Conservation (phyloP, 2,113 vertebrate species). For the Chaetorhynchus papuensis region DNA sequence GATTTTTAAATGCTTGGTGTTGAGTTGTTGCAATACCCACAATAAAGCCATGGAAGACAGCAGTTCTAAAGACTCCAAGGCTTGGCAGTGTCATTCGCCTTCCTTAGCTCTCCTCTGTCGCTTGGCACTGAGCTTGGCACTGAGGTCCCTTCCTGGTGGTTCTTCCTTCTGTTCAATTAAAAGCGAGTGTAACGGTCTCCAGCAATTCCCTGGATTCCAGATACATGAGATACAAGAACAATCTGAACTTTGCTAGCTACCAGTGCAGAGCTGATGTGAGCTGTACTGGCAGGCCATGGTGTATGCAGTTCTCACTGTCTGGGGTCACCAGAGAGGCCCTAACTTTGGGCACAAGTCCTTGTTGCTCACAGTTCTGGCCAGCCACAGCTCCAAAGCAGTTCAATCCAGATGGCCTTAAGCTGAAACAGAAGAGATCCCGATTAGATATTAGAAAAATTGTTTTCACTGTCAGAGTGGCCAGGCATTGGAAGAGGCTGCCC, state of each 20-base stretch:
- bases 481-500: not conserved
- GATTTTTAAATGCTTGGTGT: not conserved
- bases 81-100: rapidly evolving
- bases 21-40: not conserved
- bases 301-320: not conserved
- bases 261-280: not conserved
- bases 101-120: not conserved
- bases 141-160: not conserved
- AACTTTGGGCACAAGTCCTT: not conserved
- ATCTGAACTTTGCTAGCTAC: not conserved
- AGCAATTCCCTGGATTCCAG: not conserved
- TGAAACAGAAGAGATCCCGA: not conserved
- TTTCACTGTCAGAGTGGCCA: not conserved
- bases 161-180: not conserved
- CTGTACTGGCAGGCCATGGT: not conserved
- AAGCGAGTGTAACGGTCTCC: not conserved
- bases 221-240: not conserved
- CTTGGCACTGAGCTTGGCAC: not conserved
- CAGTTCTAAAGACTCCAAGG: not conserved
- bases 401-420: not conserved
- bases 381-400: not conserved
- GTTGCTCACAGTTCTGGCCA: not conserved
- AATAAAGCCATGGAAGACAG: not conserved
- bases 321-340: too few species aligned
- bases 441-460: not conserved